Percentiles rank a stretch among this genome's conserved stretches.
These are phyloP conservation scores for Tuberolachnus salignus DNA, from an alignment of 2,888 invertebrate species.

Conservation along the genomic window DNA sequence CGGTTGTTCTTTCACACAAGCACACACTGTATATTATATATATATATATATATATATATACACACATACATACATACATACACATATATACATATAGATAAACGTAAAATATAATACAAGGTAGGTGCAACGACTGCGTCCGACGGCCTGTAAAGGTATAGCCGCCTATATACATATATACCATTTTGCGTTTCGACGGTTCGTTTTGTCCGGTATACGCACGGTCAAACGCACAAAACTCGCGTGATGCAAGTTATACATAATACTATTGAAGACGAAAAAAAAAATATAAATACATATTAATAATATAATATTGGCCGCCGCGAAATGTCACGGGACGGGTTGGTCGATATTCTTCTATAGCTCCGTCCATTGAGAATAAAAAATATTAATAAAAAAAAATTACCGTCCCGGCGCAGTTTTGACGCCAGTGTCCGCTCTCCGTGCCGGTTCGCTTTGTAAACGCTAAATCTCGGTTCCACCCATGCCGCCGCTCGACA, in stretches of 20 bases:
- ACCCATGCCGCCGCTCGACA: too few species aligned
- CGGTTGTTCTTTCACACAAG: constrained; percentile 50
- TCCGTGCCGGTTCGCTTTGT: too few species aligned
- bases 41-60: too few species aligned
- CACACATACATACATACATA: too few species aligned
- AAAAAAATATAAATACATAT: constrained; percentile 5
- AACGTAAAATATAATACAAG: not conserved
- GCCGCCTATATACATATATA: not conserved
- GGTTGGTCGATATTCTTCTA: too few species aligned
- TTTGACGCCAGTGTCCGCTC: too few species aligned
- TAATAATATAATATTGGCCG: not conserved
- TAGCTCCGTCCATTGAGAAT: too few species aligned
- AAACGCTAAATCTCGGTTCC: too few species aligned
- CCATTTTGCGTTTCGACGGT: constrained; percentile 26
- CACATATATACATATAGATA: not conserved
- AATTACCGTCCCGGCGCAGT: too few species aligned
- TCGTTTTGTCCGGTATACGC: constrained; percentile 30
- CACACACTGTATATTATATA: not conserved
- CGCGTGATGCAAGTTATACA: not conserved
- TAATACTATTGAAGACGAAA: too few species aligned
- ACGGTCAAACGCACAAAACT: not conserved
- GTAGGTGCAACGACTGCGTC: not conserved
- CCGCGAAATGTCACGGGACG: too few species aligned
- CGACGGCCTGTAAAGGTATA: not conserved
- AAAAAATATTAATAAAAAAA: too few species aligned